Percentiles rank a stretch among this genome's conserved stretches.
phyloP scores from a whole-genome alignment of 2,888 invertebrate species.

The Dicranocentrus wangi region DNA sequence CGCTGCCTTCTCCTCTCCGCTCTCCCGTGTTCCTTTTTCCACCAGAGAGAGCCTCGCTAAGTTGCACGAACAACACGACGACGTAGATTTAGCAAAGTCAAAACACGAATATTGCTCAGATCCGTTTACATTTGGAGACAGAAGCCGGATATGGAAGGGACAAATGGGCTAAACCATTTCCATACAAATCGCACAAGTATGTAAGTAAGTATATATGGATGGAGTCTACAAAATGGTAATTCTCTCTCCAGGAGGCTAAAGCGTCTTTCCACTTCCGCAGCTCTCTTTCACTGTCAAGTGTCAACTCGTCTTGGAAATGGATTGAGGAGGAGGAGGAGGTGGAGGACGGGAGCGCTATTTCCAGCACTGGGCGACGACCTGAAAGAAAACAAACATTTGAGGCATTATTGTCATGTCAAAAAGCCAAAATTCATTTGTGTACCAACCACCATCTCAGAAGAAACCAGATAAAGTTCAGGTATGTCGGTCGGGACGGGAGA shows the following conservation, averaged over 20 bases:
- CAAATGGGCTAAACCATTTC: not conserved
- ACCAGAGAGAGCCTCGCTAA: too few species aligned
- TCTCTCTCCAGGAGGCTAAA: not conserved
- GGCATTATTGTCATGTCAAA: slow-evolving; percentile 48
- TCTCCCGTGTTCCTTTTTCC: too few species aligned
- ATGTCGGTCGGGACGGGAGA: too few species aligned
- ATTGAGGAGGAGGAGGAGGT: too few species aligned
- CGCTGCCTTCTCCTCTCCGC: too few species aligned
- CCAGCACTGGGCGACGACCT: slow-evolving; percentile 26
- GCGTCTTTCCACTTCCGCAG: not conserved
- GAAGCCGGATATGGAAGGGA: too few species aligned
- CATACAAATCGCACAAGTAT: not conserved
- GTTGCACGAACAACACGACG: too few species aligned
- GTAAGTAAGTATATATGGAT: not conserved
- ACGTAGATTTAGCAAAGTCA: too few species aligned
- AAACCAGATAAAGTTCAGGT: not conserved
- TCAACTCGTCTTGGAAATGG: too few species aligned
- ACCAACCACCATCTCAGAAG: not conserved
- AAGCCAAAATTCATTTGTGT: slow-evolving; percentile 55
- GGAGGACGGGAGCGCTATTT: not conserved
- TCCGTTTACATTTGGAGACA: too few species aligned
- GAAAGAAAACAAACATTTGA: slow-evolving; percentile 51
- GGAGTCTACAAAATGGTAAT: not conserved
- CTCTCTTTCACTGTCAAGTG: slow-evolving; percentile 51
- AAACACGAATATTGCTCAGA: too few species aligned